These are phyloP conservation scores for Catocala nupta DNA, from an alignment of 2,888 invertebrate species.

Conservation along the genomic window DNA sequence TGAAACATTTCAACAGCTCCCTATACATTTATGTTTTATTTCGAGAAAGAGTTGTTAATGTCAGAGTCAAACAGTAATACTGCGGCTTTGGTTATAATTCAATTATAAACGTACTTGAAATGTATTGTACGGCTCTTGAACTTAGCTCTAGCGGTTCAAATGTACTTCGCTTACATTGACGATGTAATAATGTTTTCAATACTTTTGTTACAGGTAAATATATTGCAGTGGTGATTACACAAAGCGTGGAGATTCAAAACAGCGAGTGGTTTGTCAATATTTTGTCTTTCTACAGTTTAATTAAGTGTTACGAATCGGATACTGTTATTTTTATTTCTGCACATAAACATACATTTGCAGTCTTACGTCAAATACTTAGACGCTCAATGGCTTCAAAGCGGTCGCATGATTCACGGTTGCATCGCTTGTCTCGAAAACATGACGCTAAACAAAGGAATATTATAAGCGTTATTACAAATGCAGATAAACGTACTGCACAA, in stretches of 20 bases:
- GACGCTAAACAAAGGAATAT: constrained; percentile 3
- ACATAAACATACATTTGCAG: not conserved
- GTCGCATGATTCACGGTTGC: not conserved
- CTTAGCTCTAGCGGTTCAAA: constrained; percentile 51
- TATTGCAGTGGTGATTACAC: constrained; percentile 29
- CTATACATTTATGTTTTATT: constrained; percentile 60
- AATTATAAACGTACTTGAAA: constrained; percentile 51
- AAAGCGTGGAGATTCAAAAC: constrained; percentile 40
- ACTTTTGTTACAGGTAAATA: constrained; percentile 66
- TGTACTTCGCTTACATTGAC: constrained; percentile 50
- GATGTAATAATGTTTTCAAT: constrained; percentile 50
- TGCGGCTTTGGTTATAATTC: constrained; percentile 59
- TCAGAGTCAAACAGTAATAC: constrained; percentile 57
- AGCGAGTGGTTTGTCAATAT: constrained; percentile 20
- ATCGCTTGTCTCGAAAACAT: constrained; percentile 6
- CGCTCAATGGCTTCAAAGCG: not conserved
- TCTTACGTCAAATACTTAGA: not conserved
- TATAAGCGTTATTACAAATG: constrained; percentile 10
- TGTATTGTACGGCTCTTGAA: constrained; percentile 56
- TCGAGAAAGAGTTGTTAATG: constrained; percentile 59
- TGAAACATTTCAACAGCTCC: constrained; percentile 57
- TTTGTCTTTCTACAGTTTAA: constrained; percentile 4
- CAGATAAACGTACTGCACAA: constrained; percentile 29
- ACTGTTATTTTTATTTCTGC: constrained; percentile 6
- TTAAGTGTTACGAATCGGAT: constrained; percentile 1